Percentiles rank a stretch among this genome's conserved stretches.
Conservation (phyloP, 1,140 invertebrate species). For the Caligus rogercresseyi region DNA sequence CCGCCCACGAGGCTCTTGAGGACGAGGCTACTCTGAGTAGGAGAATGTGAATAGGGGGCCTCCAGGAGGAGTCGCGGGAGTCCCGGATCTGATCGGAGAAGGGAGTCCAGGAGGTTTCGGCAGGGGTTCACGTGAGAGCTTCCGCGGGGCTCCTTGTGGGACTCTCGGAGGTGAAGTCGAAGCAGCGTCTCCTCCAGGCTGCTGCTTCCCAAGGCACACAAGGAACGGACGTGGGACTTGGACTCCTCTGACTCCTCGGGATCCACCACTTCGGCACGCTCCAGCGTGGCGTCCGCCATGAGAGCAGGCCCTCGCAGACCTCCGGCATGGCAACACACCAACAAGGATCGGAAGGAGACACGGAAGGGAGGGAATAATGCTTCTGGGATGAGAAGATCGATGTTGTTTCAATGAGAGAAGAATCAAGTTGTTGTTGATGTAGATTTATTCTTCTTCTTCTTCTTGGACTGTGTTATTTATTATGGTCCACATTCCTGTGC, state of each 20-base stretch:
- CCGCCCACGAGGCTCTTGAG: neutral
- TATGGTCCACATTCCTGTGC: no score
- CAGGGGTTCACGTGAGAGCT: constrained; percentile 10
- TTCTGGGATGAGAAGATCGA: no score
- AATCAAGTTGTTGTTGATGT: no score
- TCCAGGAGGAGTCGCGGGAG: constrained; percentile 1
- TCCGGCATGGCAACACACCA: neutral
- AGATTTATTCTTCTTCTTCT: no score
- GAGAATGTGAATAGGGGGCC: no score
- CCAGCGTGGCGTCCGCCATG: neutral
- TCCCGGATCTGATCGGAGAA: neutral
- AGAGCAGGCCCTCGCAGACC: neutral
- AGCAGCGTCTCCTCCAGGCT: neutral
- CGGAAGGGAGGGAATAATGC: no score
- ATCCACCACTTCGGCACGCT: neutral
- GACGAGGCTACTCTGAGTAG: no score
- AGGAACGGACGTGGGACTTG: neutral
- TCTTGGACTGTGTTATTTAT: no score
- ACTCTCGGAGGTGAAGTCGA: neutral
- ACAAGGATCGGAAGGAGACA: no score
- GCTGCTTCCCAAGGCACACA: no score
- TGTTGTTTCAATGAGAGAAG: no score
- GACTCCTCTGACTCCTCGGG: neutral
- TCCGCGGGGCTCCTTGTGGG: neutral
- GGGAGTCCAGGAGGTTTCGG: neutral